Base-by-base conservation (phyloP, 1,140 invertebrate species). In the Cyrtorhinus lividipennis region DNA sequence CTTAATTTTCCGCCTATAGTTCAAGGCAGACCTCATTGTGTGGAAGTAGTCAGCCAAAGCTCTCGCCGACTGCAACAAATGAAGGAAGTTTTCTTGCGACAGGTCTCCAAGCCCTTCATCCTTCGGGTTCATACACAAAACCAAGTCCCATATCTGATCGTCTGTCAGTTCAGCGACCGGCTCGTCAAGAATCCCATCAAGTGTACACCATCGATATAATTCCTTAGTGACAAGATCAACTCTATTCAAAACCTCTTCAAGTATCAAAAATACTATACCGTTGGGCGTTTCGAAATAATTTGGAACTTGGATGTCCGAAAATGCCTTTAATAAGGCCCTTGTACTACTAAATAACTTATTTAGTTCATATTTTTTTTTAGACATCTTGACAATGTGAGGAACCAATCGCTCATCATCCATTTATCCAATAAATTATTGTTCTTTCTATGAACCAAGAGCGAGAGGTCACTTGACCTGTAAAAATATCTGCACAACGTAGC, bases 401-500 rank as follows among this genome's bases (percentile, higher is more conserved):
- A 59, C 58, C 1, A 59, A 22, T 13, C 10, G 20, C 10, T 27
- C 38, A 15, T 59, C 27, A 30, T 30, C 24, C 24, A 59, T 59
- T n/a, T 30, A 26, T 8, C 26, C 12, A 53, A 20, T 53, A 12
- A 5, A 5, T 53, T 26, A 24, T 26, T 30, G 24, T 15, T 57
- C 58, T 24, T 27, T 18, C 58, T 26, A 27, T 30, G 26, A 26
- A n/a, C n/a, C n/a, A n/a, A n/a, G n/a, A n/a, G n/a, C n/a, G n/a
- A n/a, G n/a, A n/a, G 13, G 56, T 18, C 24, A 57, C 3, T 57
- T 24, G 20, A 44, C 56, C n/a, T 27, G 24, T 27, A 27, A 26
- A 59, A 27, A 59, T 59, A 26, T 1, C 24, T 2, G 38, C 58
- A 59, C 24, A 59, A 27, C n/a, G 58, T 59, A 1, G 58, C 58